Evolutionary conservation across 2,797 vertebrate species (phyloP).

Genomic region (Sebastes wilsoni): DNA sequence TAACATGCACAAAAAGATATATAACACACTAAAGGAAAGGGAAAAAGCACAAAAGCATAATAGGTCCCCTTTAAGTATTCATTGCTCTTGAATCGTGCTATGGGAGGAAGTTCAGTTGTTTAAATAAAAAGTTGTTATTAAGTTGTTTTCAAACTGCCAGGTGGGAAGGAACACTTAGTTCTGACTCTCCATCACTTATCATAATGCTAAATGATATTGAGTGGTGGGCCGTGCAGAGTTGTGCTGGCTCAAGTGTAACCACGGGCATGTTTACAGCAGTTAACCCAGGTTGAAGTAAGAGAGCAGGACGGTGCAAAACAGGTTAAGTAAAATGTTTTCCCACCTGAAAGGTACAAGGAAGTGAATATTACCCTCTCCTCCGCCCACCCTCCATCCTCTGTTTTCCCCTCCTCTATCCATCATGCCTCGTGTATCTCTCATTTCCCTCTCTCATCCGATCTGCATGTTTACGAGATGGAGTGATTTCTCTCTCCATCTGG

Average conservation of each 20-base stretch:
- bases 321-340: constrained; percentile 11
- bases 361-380: constrained; percentile 2
- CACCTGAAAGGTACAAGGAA: constrained; percentile 16
- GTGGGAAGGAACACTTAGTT: neutral
- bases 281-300: neutral
- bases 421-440: constrained; percentile 46
- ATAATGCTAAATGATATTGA: neutral
- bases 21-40: too few species aligned
- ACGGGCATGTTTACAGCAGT: neutral
- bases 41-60: too few species aligned
- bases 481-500: constrained; percentile 81
- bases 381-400: neutral
- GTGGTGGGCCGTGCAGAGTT: neutral
- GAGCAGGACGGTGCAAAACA: neutral
- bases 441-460: constrained; percentile 75
- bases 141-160: neutral
- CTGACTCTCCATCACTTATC: neutral
- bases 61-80: neutral
- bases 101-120: neutral
- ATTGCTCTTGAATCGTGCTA: neutral
- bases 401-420: constrained; percentile 28
- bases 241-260: neutral
- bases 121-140: neutral
- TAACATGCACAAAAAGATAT: too few species aligned
- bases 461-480: constrained; percentile 84